These are phyloP conservation scores for Exephanes ischioxanthus DNA, from an alignment of 2,888 invertebrate species.

Conservation along the genomic window DNA sequence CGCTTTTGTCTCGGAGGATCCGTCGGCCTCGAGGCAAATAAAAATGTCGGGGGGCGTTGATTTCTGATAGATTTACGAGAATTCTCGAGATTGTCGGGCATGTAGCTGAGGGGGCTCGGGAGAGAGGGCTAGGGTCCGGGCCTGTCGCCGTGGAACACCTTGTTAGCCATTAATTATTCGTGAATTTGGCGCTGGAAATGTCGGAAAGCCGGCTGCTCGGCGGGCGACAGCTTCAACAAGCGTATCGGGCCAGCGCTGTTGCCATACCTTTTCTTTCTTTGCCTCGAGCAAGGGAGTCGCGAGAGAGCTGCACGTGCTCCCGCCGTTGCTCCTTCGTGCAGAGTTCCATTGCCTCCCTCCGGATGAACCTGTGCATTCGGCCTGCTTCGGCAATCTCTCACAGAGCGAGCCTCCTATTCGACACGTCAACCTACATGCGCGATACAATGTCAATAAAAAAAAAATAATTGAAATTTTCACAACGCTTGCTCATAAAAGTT, in stretches of 20 bases:
- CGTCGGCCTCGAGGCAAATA: slow-evolving; percentile 45
- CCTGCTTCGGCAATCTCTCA: slow-evolving; percentile 55
- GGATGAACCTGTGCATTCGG: slow-evolving; percentile 45
- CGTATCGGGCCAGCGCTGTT: slow-evolving; percentile 68
- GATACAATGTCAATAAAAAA: slow-evolving; percentile 74
- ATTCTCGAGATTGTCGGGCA: slow-evolving; percentile 66
- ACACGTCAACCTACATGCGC: slow-evolving; percentile 74
- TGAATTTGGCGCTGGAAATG: slow-evolving; percentile 69
- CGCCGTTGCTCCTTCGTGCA: slow-evolving; percentile 33
- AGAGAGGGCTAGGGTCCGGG: slow-evolving; percentile 34
- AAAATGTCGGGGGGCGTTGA: slow-evolving; percentile 61
- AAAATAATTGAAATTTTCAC: no score
- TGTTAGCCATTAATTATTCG: slow-evolving; percentile 70
- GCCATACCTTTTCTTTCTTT: slow-evolving; percentile 66
- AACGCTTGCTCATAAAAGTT: no score
- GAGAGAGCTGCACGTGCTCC: slow-evolving; percentile 56
- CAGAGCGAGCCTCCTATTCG: slow-evolving; percentile 57
- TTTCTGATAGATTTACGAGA: slow-evolving; percentile 67
- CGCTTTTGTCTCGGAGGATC: background rate
- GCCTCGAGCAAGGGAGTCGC: slow-evolving; percentile 42
- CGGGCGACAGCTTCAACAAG: slow-evolving; percentile 68
- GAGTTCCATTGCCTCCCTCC: slow-evolving; percentile 32
- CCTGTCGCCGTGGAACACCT: slow-evolving; percentile 67
- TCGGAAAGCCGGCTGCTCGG: slow-evolving; percentile 67
- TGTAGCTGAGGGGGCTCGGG: slow-evolving; percentile 11